Evolutionary conservation across 2,888 invertebrate genomes (phyloP).

Genomic region (Heteromurus nitidus): DNA sequence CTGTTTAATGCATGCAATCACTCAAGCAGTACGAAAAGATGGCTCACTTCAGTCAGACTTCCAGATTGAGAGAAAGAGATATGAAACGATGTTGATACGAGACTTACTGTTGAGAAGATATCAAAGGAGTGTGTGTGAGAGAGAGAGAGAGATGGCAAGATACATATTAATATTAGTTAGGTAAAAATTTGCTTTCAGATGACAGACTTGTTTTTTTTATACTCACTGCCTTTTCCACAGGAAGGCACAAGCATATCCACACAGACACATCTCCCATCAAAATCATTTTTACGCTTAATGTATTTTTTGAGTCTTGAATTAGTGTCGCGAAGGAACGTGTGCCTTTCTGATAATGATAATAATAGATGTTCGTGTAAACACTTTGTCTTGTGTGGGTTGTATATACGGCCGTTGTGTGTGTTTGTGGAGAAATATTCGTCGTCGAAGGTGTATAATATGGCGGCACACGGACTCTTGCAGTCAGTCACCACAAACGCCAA

Average conservation of each 20-base stretch:
- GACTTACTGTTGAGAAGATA: neutral
- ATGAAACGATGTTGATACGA: neutral
- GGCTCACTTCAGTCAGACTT: slow-evolving; percentile 48
- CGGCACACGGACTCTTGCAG: neutral
- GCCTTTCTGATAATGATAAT: slow-evolving; percentile 3
- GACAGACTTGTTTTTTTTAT: no score
- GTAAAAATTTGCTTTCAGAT: no score
- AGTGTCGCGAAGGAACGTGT: neutral
- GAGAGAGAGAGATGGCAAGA: neutral
- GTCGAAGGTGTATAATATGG: no score
- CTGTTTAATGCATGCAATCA: slow-evolving; percentile 53
- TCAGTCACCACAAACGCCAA: neutral
- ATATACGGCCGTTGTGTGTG: no score
- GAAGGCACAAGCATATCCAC: neutral
- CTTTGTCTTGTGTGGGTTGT: neutral
- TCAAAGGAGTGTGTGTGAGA: neutral
- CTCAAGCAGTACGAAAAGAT: slow-evolving; percentile 53
- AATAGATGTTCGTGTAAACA: neutral
- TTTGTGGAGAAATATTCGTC: no score
- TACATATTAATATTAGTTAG: neutral
- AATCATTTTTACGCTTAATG: slow-evolving; percentile 24
- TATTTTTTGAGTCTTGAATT: slow-evolving; percentile 15
- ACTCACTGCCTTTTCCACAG: no score
- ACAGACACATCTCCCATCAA: neutral
- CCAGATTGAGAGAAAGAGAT: neutral